Conservation (phyloP, 2,113 vertebrate species). For the Balaeniceps rex region DNA sequence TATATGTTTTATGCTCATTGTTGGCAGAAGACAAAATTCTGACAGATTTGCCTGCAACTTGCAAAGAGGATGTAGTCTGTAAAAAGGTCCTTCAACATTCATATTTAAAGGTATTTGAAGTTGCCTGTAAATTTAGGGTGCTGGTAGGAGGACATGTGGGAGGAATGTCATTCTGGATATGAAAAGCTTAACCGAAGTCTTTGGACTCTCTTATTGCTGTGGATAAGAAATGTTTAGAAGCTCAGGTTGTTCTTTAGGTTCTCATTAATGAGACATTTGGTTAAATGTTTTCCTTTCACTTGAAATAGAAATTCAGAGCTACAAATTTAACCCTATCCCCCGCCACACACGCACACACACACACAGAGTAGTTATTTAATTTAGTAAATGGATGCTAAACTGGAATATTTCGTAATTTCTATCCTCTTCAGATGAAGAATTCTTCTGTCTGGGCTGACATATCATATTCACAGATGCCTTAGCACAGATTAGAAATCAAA, state of each 20-base stretch:
- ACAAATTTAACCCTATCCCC: neutral
- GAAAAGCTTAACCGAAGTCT: neutral
- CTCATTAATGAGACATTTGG: neutral
- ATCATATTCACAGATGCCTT: neutral
- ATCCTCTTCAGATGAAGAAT: neutral
- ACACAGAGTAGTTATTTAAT: neutral
- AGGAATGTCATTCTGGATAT: constrained; percentile 2
- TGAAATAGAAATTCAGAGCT: neutral
- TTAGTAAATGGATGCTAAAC: neutral
- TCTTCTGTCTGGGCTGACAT: neutral
- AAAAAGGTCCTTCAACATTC: constrained; percentile 11
- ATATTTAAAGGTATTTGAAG: constrained; percentile 6
- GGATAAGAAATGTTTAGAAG: neutral
- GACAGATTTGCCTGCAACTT: constrained; percentile 12
- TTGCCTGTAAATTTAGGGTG: constrained; percentile 14
- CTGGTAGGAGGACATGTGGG: constrained; percentile 8
- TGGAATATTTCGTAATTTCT: neutral
- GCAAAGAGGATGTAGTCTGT: neutral
- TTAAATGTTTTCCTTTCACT: constrained; percentile 2
- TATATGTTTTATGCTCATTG: neutral
- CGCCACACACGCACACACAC: no score
- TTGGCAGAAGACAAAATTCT: constrained; percentile 24
- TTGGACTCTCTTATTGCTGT: neutral
- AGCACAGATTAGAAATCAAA: neutral
- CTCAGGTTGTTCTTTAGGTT: neutral